These are phyloP conservation scores for Decapterus maruadsi DNA, from an alignment of 2,797 vertebrate species.

Conservation along the genomic window DNA sequence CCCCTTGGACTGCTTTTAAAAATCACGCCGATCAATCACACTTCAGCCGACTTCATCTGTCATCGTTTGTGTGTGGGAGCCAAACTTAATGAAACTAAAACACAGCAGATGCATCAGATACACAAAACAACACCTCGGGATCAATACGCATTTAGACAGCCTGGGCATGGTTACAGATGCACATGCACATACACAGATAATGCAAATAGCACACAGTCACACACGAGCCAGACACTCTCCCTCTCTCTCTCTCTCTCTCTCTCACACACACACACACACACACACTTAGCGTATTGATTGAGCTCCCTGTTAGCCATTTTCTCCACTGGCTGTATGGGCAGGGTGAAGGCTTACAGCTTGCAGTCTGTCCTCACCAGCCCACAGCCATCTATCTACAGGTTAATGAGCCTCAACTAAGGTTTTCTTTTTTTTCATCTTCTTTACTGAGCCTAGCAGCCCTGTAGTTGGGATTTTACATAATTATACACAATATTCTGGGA, in stretches of 20 bases:
- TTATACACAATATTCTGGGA: slow-evolving; percentile 7
- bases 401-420: slow-evolving; percentile 68
- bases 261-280: slow-evolving; percentile 12
- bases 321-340: slow-evolving; percentile 53
- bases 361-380: slow-evolving; percentile 65
- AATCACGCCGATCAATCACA: slow-evolving; percentile 56
- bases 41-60: slow-evolving; percentile 66
- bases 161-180: slow-evolving; percentile 26
- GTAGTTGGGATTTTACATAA: slow-evolving; percentile 34
- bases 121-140: slow-evolving; percentile 73
- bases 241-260: no score
- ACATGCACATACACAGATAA: slow-evolving; percentile 33
- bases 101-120: slow-evolving; percentile 67
- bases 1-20: slow-evolving; percentile 40
- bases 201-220: slow-evolving; percentile 32
- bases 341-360: slow-evolving; percentile 70
- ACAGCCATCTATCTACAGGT: slow-evolving; percentile 70
- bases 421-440: slow-evolving; percentile 26
- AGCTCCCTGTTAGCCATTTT: slow-evolving; percentile 69
- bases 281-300: slow-evolving; percentile 73
- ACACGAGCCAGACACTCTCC: neutral
- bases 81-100: slow-evolving; percentile 74
- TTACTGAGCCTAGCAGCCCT: slow-evolving; percentile 34
- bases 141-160: slow-evolving; percentile 72
- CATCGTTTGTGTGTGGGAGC: slow-evolving; percentile 66